Percentiles rank a stretch among this genome's conserved stretches.
These are phyloP conservation scores for Microtus pennsylvanicus DNA, from an alignment of 2,113 vertebrate species.

Conservation along the genomic window DNA sequence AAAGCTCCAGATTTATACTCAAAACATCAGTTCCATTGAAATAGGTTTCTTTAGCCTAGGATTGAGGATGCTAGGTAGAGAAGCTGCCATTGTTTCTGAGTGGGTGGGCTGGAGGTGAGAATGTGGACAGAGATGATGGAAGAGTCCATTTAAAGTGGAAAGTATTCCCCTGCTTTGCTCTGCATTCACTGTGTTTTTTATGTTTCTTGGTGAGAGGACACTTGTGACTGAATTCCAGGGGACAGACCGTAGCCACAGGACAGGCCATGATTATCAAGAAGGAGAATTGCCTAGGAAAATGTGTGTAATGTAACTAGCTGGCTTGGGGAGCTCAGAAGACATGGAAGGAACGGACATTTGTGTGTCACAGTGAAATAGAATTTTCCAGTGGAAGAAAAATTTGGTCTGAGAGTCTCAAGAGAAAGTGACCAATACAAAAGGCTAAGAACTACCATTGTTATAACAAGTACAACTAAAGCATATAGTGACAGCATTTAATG, in stretches of 20 bases:
- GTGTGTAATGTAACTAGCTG: neutral
- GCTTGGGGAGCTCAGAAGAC: neutral
- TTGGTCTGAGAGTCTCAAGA: slow-evolving; percentile 1
- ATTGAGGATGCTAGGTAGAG: slow-evolving; percentile 41
- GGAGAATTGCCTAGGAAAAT: neutral
- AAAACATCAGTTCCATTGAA: slow-evolving; percentile 28
- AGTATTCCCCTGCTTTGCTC: slow-evolving; percentile 46
- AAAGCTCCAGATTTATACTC: slow-evolving; percentile 39
- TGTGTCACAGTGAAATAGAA: neutral
- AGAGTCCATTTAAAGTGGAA: slow-evolving; percentile 3
- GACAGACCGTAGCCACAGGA: neutral
- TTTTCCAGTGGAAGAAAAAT: neutral
- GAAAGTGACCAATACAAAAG: neutral
- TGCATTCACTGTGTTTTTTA: neutral
- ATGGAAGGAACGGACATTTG: neutral
- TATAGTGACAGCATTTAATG: neutral
- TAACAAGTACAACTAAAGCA: rapidly evolving
- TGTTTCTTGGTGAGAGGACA: neutral
- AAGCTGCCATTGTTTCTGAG: neutral
- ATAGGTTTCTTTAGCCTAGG: slow-evolving; percentile 47
- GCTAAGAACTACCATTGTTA: neutral
- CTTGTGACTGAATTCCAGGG: neutral
- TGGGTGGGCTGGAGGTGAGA: neutral
- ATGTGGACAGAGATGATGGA: neutral
- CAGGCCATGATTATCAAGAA: neutral